Evolutionary conservation across 2,797 vertebrate genomes (phyloP), one percentile per base, ranked within the genome.

Genomic region (Parauchenoglanis punctatus): DNA sequence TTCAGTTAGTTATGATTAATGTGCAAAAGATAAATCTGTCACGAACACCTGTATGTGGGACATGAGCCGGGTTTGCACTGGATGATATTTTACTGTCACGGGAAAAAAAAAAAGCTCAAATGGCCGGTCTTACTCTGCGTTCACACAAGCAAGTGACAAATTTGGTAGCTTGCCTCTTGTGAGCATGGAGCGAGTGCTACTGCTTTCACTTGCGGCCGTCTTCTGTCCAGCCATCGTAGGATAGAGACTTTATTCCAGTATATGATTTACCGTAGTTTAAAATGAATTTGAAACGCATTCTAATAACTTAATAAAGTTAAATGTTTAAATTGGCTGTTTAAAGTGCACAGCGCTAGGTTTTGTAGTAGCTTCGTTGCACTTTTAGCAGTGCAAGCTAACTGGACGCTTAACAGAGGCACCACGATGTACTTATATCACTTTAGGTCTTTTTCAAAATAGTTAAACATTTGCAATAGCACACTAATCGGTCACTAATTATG

Each of bases 1-100:
- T 86, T 56, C 46, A n/a, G 7, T 58, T 65, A 44, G 23, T 72
- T 58, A 86, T 81, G 85, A 86, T 81, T 86, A 56, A 84, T 84
- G 83, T 35, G 83, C 49, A 31, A 54, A 44, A 20, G 52, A 58
- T 31, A 61, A 61, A 72, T 49, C 65, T 44, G 25, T 80, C 54
- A 52, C 8, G 17, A 81, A 58, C 85, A 81, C 77, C 65, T 86
- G 85, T 25, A 68, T 44, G 56, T 81, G 52, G 65, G 54, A 85
- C 68, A 59, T 23, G 7, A 44, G 54, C 54, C 1, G n/a, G 25
- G 3, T 54, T 83, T 23, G n/a, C 1, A 0, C 65, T 35, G 7
- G 23, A 5, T 1, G 20, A 31, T 83, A 31, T 83, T 52, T 20
- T 31, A n/a, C 61, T 52, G 17, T 83, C 18, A 52, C 7, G 44